phyloP scores from a whole-genome alignment of 2,888 invertebrate genomes.

The Polylopha cassiicola region DNA sequence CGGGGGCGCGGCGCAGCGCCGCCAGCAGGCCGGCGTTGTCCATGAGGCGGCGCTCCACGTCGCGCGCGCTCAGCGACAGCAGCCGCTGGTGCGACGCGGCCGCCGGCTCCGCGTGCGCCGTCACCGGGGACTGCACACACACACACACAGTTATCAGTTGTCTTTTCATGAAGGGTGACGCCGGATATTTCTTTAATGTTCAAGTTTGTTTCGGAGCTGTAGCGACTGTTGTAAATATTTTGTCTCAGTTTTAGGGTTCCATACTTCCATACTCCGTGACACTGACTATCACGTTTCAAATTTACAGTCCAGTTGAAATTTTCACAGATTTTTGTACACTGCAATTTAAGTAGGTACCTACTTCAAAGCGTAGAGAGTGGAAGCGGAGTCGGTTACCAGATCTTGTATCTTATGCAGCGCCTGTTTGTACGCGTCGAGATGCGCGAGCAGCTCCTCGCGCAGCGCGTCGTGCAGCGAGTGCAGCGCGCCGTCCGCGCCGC shows the following conservation, averaged over 20 bases:
- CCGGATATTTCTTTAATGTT: too few species aligned
- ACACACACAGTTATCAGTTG: too few species aligned
- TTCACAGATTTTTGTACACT: too few species aligned
- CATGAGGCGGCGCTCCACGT: conserved; percentile 92
- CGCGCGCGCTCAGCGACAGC: conserved; percentile 87
- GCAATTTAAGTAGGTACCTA: too few species aligned
- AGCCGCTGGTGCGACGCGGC: conserved; percentile 93
- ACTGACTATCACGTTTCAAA: too few species aligned
- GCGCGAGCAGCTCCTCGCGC: conserved; percentile 88
- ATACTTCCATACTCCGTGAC: too few species aligned
- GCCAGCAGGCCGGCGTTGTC: conserved; percentile 94
- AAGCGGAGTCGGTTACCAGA: conserved; percentile 60
- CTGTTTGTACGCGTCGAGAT: conserved; percentile 90
- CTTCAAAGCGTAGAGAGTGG: too few species aligned
- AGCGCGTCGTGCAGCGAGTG: conserved; percentile 89
- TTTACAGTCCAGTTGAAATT: too few species aligned
- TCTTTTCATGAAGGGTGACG: too few species aligned
- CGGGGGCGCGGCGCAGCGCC: conserved; percentile 88
- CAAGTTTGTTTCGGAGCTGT: too few species aligned
- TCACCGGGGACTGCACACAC: conserved; percentile 61
- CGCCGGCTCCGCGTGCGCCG: conserved; percentile 84
- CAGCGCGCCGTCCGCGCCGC: conserved; percentile 75
- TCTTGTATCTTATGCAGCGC: conserved; percentile 92
- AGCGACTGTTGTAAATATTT: too few species aligned
- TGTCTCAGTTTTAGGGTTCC: too few species aligned